Evolutionary conservation across 2,888 invertebrate species (phyloP).

Genomic region (Eupithecia subfuscata): DNA sequence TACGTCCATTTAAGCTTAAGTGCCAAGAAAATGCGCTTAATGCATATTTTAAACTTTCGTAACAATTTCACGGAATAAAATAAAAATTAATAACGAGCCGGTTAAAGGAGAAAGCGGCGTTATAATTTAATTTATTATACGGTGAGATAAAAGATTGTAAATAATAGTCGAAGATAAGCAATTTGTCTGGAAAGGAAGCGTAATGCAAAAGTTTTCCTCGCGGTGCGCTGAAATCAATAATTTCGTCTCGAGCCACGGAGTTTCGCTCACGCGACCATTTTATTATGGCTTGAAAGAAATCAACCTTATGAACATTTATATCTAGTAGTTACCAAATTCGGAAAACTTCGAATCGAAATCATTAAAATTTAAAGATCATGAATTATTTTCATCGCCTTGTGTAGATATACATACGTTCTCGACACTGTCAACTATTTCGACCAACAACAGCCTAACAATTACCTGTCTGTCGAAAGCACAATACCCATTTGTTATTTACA

Average conservation of each 20-base stretch:
- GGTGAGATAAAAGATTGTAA: constrained; percentile 31
- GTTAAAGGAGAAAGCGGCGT: constrained; percentile 13
- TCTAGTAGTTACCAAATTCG: neutral
- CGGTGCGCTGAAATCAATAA: constrained; percentile 77
- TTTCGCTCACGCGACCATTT: constrained; percentile 40
- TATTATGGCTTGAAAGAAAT: neutral
- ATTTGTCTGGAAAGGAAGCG: constrained; percentile 65
- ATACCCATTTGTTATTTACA: constrained; percentile 12
- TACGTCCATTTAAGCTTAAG: constrained; percentile 39
- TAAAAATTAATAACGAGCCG: constrained; percentile 17
- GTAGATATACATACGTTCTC: neutral
- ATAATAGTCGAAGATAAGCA: constrained; percentile 62
- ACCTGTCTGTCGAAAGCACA: neutral
- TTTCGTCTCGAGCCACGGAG: constrained; percentile 64
- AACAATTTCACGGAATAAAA: constrained; percentile 15
- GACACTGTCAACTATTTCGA: neutral
- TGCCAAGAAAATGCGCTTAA: constrained; percentile 45
- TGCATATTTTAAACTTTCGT: constrained; percentile 40
- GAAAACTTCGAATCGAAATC: neutral
- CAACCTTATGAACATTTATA: neutral
- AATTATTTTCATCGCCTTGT: neutral
- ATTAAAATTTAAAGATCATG: neutral
- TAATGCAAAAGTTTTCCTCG: constrained; percentile 71
- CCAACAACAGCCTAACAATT: neutral
- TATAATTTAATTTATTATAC: constrained; percentile 20